A percentile compares a stretch with the other conserved stretches of the same genome.
Evolutionary conservation across 2,113 vertebrate genomes (phyloP).

Genomic region (Psilopogon haemacephalus): DNA sequence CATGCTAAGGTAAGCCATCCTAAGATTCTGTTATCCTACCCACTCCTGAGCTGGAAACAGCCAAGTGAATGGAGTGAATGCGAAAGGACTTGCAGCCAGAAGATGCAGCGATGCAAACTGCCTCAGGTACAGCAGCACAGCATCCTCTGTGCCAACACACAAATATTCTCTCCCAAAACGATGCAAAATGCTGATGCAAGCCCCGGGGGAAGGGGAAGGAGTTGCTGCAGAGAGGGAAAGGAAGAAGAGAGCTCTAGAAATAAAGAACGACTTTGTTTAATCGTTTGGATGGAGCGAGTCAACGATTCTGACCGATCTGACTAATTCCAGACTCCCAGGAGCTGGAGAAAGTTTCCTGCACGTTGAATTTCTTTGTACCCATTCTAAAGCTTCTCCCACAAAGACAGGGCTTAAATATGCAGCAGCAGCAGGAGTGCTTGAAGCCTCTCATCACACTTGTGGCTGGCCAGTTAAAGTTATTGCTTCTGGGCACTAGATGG

Average conservation of each 20-base stretch:
- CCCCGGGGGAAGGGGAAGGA: background rate
- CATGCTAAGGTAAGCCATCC: too few relatives aligned
- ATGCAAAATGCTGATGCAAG: background rate
- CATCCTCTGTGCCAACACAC: background rate
- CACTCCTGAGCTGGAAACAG: background rate
- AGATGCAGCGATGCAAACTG: background rate
- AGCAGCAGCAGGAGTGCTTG: background rate
- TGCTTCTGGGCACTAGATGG: constrained; percentile 69
- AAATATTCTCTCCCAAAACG: background rate
- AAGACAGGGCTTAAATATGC: background rate
- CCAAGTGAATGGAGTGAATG: background rate
- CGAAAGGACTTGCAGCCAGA: background rate
- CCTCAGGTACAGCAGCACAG: background rate
- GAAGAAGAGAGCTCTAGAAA: background rate
- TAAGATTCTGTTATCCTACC: background rate
- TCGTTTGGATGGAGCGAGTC: background rate
- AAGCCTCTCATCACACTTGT: background rate
- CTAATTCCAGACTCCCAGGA: background rate
- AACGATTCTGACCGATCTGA: background rate
- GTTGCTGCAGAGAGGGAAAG: background rate
- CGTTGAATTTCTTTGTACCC: background rate
- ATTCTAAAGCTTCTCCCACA: background rate
- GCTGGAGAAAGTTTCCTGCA: background rate
- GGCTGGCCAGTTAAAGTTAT: constrained; percentile 7
- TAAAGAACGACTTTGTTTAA: background rate